Evolutionary conservation across 2,113 vertebrate genomes (phyloP).

Genomic region (Oreochromis aureus): DNA sequence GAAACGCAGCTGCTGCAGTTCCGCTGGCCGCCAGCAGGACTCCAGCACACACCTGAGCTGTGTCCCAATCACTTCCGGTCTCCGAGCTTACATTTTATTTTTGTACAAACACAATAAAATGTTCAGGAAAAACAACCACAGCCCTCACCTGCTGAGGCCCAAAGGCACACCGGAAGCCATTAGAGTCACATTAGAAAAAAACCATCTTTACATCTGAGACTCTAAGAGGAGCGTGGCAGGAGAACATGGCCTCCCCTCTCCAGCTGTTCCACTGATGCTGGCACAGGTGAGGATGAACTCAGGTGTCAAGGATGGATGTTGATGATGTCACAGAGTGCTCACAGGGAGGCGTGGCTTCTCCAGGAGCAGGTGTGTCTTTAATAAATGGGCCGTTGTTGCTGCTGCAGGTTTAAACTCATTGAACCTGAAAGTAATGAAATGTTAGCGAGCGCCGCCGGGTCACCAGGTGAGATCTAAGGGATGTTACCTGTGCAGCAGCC

Average conservation of each 20-base stretch:
- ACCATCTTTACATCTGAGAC: background rate
- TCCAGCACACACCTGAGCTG: background rate
- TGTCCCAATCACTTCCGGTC: background rate
- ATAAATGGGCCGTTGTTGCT: background rate
- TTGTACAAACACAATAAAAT: background rate
- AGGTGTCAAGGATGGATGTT: background rate
- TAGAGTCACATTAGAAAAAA: background rate
- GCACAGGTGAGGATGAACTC: background rate
- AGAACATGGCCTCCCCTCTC: background rate
- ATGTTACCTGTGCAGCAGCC: background rate
- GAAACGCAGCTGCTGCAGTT: background rate
- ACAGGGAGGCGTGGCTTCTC: background rate
- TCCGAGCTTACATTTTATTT: background rate
- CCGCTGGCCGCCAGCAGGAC: background rate
- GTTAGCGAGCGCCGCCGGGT: background rate
- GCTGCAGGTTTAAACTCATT: background rate
- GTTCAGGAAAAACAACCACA: background rate
- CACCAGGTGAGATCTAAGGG: background rate
- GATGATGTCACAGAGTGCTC: background rate
- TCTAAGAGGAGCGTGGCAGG: background rate
- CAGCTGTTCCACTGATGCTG: background rate
- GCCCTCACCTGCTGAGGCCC: background rate
- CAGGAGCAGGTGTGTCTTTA: background rate
- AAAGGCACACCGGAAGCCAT: background rate
- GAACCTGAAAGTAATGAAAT: background rate